Percentiles rank a stretch among this genome's conserved stretches.
phyloP scores from a whole-genome alignment of 2,888 invertebrate species.

The Aphodius granarius region DNA sequence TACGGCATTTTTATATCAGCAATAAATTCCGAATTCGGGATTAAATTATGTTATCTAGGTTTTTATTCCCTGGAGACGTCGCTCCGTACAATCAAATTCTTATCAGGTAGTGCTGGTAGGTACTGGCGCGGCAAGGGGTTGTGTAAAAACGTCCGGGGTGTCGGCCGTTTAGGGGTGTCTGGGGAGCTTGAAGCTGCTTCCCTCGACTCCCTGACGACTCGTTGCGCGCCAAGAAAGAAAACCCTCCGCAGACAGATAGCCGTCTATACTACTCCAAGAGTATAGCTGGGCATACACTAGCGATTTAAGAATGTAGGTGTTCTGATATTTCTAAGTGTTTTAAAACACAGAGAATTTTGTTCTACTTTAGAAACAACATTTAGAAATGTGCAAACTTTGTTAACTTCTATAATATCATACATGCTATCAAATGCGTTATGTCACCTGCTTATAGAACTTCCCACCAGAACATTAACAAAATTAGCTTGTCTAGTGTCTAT shows the following conservation, averaged over 20 bases:
- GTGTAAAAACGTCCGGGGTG: background rate
- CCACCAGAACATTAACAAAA: no score
- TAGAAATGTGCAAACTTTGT: no score
- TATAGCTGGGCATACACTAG: background rate
- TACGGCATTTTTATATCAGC: background rate
- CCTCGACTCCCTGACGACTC: background rate
- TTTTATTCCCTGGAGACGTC: background rate
- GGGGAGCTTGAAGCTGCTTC: background rate
- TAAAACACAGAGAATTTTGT: no score
- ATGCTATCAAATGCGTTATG: no score
- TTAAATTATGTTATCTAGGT: background rate
- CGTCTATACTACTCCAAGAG: background rate
- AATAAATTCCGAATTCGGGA: background rate
- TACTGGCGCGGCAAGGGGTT: background rate
- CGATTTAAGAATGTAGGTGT: background rate
- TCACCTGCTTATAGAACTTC: no score
- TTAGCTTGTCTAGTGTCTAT: no score
- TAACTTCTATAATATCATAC: no score
- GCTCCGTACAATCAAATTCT: background rate
- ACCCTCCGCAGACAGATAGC: background rate
- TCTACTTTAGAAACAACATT: no score
- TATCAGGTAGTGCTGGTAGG: background rate
- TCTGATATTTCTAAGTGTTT: background rate
- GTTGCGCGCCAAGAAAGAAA: background rate
- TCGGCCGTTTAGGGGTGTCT: background rate